These are phyloP conservation scores for Lumbricus terrestris DNA, from an alignment of 2,888 invertebrate species.

Conservation along the genomic window DNA sequence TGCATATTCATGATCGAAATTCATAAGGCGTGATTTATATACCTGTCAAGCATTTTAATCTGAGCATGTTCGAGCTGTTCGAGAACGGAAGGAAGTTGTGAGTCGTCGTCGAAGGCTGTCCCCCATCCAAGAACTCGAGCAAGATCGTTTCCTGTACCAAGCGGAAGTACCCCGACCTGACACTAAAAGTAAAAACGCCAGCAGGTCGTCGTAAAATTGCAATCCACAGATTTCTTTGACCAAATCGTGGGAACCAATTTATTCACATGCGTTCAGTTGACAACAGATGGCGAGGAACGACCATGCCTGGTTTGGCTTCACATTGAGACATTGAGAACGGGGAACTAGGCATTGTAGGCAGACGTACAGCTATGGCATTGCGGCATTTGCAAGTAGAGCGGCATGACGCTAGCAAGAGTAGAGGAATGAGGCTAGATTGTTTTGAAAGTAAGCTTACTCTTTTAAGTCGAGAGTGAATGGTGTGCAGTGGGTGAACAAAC, in stretches of 20 bases:
- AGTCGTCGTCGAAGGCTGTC: constrained; percentile 89
- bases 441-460: neutral
- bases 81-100: constrained; percentile 84
- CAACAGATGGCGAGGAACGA: no score
- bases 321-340: neutral
- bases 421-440: neutral
- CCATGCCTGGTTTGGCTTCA: neutral
- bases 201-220: neutral
- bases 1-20: neutral
- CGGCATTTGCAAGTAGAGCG: neutral
- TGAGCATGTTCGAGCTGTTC: constrained; percentile 95
- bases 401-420: neutral
- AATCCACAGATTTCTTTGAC: neutral
- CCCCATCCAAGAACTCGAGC: constrained; percentile 95
- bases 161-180: constrained; percentile 88
- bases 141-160: constrained; percentile 94
- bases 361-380: neutral
- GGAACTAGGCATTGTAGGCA: neutral
- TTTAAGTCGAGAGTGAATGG: neutral
- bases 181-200: constrained; percentile 45
- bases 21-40: constrained; percentile 14
- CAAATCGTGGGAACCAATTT: no score
- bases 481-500: neutral
- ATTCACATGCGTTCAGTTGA: no score
- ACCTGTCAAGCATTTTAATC: constrained; percentile 94